A percentile compares a stretch with the other conserved stretches of the same genome.
Conservation (phyloP, 2,888 invertebrate genomes). For the Tryphoninae sp. region DNA sequence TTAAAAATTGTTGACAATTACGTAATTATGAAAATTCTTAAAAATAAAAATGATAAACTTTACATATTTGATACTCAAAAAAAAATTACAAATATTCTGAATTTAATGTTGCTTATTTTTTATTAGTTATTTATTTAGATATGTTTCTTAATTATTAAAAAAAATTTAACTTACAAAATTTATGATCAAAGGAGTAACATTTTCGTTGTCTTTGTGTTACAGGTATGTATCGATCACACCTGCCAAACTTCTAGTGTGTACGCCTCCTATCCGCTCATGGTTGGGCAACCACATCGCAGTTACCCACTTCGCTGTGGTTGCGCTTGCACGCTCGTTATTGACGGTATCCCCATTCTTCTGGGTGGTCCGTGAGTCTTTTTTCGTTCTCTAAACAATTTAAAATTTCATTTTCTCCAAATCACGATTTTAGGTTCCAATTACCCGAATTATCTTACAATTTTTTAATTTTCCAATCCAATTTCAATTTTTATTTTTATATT, state of each 20-base stretch:
- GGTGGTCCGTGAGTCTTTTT: constrained; percentile 58
- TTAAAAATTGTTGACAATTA: too few relatives aligned
- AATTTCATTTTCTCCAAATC: constrained; percentile 11
- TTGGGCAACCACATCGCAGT: constrained; percentile 49
- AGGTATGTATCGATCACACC: constrained; percentile 64
- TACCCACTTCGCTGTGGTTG: constrained; percentile 47
- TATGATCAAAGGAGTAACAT: constrained; percentile 39
- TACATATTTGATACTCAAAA: too few relatives aligned
- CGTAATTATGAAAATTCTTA: too few relatives aligned
- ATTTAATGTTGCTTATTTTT: too few relatives aligned
- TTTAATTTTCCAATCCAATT: background rate
- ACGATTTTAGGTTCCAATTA: background rate
- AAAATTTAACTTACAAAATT: background rate
- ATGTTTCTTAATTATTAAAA: too few relatives aligned
- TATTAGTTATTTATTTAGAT: too few relatives aligned
- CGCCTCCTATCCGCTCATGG: constrained; percentile 22
- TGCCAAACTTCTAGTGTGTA: constrained; percentile 42
- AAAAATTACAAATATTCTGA: too few relatives aligned
- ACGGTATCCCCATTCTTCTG: constrained; percentile 54
- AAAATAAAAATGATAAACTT: too few relatives aligned
- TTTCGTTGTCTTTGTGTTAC: constrained; percentile 57
- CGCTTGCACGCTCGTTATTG: constrained; percentile 62
- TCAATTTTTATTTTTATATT: background rate
- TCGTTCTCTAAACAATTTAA: background rate
- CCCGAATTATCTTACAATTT: background rate